A percentile compares a stretch with the other conserved stretches of the same genome.
Evolutionary conservation across 1,140 invertebrate genomes (phyloP).

Genomic region (Idris sp.): DNA sequence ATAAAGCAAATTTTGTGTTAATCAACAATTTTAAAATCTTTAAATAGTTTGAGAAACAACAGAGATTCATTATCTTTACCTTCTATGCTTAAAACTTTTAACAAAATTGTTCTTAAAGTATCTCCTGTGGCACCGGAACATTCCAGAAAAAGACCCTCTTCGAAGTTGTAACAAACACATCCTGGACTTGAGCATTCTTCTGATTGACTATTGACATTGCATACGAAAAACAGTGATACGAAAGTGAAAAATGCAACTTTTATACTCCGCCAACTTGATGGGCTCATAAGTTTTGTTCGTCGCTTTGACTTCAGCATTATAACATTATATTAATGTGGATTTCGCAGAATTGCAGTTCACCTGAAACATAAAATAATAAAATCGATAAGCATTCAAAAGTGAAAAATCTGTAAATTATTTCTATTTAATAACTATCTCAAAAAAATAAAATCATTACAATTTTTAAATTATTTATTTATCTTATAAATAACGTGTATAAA

Average conservation of each 20-base stretch:
- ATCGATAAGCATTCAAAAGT: too few species aligned
- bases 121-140: constrained; percentile 86
- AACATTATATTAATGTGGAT: constrained; percentile 68
- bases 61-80: constrained; percentile 33
- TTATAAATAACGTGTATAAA: too few species aligned
- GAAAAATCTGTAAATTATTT: too few species aligned
- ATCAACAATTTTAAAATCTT: too few species aligned
- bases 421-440: too few species aligned
- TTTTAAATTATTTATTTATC: too few species aligned
- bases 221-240: constrained; percentile 38
- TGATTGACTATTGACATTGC: constrained; percentile 37
- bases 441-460: too few species aligned
- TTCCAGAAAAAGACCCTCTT: constrained; percentile 92
- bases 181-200: constrained; percentile 73
- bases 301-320: constrained; percentile 63
- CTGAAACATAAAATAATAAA: constrained; percentile 55
- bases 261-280: constrained; percentile 43
- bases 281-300: constrained; percentile 41
- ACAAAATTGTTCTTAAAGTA: constrained; percentile 77
- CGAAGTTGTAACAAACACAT: constrained; percentile 93
- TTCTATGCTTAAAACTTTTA: constrained; percentile 67
- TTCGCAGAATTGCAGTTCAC: constrained; percentile 15
- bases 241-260: constrained; percentile 61
- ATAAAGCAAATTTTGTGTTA: neutral
- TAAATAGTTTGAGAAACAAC: too few species aligned